phyloP scores from a whole-genome alignment of 2,888 invertebrate species.

The Ecliptopera silaceata region DNA sequence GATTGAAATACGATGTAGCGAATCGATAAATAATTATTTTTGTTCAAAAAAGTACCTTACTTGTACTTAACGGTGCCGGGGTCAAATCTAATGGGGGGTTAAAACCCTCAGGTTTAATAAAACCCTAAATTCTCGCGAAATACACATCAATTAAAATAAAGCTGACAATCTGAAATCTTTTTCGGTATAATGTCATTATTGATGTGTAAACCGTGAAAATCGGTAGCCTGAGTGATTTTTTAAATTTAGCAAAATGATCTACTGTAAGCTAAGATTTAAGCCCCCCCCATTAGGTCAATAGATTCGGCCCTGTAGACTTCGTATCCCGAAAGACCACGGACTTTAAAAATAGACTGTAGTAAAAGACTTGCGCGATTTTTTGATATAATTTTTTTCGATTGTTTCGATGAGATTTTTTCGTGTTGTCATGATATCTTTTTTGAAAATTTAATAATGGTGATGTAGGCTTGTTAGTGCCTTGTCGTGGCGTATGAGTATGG shows the following conservation, averaged over 20 bases:
- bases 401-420: constrained; percentile 72
- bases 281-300: constrained; percentile 21
- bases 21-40: constrained; percentile 16
- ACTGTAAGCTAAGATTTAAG: neutral
- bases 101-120: neutral
- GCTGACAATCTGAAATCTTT: neutral
- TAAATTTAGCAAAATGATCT: neutral
- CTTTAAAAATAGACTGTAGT: constrained; percentile 73
- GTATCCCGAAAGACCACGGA: constrained; percentile 78
- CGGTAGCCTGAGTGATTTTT: neutral
- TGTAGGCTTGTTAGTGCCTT: constrained; percentile 75
- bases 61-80: constrained; percentile 31
- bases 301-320: constrained; percentile 39
- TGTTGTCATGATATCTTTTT: constrained; percentile 68
- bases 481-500: constrained; percentile 56
- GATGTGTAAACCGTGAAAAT: neutral
- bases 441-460: constrained; percentile 54
- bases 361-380: constrained; percentile 79
- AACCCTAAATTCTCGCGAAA: neutral
- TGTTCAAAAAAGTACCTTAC: constrained; percentile 3
- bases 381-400: constrained; percentile 69
- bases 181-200: neutral
- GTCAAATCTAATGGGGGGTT: constrained; percentile 21
- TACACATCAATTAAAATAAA: neutral
- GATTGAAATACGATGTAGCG: constrained; percentile 16